Evolutionary conservation across 2,113 vertebrate species (phyloP).

Genomic region (Tachuris rubrigastra): DNA sequence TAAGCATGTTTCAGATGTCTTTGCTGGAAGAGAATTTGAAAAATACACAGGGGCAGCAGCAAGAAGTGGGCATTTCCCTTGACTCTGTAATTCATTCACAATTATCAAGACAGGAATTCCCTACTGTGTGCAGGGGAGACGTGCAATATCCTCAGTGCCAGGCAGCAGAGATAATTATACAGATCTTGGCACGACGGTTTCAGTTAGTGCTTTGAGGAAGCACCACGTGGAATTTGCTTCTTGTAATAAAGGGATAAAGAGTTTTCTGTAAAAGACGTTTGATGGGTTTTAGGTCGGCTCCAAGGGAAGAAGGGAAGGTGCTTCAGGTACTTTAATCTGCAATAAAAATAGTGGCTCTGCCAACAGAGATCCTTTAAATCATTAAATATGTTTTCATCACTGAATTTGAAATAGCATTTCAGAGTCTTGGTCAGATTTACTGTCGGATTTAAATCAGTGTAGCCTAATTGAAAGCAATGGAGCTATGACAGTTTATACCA

Average conservation of each 20-base stretch:
- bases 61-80: neutral
- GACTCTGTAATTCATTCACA: constrained; percentile 46
- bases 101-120: constrained; percentile 30
- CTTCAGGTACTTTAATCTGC: constrained; percentile 5
- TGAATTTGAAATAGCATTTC: constrained; percentile 13
- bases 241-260: neutral
- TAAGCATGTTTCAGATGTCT: neutral
- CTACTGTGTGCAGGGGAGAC: constrained; percentile 7
- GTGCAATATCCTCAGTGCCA: neutral
- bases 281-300: neutral
- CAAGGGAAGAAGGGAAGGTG: neutral
- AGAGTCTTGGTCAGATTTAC: constrained; percentile 9
- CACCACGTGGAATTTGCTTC: constrained; percentile 15
- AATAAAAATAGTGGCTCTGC: neutral
- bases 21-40: neutral
- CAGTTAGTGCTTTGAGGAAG: constrained; percentile 1
- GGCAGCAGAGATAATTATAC: constrained; percentile 26
- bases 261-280: neutral
- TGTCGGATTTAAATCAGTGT: neutral
- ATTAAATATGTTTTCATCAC: neutral
- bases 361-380: neutral
- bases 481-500: constrained; percentile 11
- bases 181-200: constrained; percentile 30
- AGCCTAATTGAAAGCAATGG: constrained; percentile 23
- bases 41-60: neutral